Conservation (phyloP, 92 coral and sea anemone species). For the Phenganax marumi region DNA sequence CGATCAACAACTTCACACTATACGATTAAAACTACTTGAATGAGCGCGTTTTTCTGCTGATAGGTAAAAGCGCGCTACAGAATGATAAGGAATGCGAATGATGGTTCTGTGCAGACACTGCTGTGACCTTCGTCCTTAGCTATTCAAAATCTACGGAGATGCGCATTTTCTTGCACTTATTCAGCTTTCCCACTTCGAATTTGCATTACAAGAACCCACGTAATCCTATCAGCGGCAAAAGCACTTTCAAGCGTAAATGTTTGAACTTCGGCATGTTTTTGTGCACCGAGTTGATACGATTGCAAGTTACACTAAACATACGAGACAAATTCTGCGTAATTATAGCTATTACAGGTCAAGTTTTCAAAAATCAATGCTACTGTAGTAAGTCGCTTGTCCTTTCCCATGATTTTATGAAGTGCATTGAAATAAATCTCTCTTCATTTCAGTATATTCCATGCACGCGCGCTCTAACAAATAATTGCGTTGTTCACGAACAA, state of each 20-base stretch:
- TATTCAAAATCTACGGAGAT: neutral
- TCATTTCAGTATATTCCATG: too few relatives aligned
- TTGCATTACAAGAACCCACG: conserved; percentile 12
- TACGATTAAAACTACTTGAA: conserved; percentile 14
- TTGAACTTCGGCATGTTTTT: neutral
- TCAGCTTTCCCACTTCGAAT: neutral
- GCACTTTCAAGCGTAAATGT: neutral
- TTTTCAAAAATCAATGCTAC: too few relatives aligned
- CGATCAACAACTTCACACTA: conserved; percentile 18
- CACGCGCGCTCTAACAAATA: too few relatives aligned
- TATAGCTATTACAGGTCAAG: too few relatives aligned
- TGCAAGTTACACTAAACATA: neutral
- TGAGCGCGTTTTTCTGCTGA: conserved; percentile 15
- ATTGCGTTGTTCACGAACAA: too few relatives aligned
- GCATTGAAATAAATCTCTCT: too few relatives aligned
- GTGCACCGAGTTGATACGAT: neutral
- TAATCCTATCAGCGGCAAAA: neutral
- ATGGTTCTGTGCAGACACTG: conserved; percentile 4
- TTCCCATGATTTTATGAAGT: too few relatives aligned
- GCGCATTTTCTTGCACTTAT: neutral
- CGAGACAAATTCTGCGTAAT: too few relatives aligned
- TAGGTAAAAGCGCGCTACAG: neutral
- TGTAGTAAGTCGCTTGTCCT: too few relatives aligned
- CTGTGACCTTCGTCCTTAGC: neutral
- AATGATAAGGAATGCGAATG: conserved; percentile 16